Evolutionary conservation across 2,797 vertebrate genomes (phyloP), one percentile per base, ranked within the genome.

Genomic region (Microctenopoma stevenorrisi): DNA sequence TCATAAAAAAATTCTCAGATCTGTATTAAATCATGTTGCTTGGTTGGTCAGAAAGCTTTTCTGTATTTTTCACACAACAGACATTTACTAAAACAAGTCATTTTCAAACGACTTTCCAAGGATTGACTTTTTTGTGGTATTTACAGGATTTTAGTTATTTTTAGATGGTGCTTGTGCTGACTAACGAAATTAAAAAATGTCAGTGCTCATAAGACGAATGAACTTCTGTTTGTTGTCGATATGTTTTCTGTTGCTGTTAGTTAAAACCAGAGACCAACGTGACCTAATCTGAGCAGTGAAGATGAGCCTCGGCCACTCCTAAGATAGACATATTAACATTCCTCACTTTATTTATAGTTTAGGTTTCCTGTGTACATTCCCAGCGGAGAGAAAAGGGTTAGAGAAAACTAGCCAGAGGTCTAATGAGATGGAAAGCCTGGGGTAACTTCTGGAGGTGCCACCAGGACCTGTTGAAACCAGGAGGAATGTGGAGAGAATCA

Each of bases 311-410:
- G 71, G 61, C 77, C 54, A 64, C 78, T 89, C 81, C 85, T 77
- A 63, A 72, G 71, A 76, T 76, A 65, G 86, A 85, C 72, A 67
- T 66, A 76, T 81, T 84, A 88, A 76, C 85, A 77, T 87, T 87
- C 77, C 78, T 44, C 15, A 11, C 72, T 81, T 72, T 90, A 87
- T 90, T 93, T 90, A 89, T 82, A 88, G 79, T 50, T 55, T 64
- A 70, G 74, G 65, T 83, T 92, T 93, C 90, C 91, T 92, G 89
- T 85, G 63, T 84, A 83, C 49, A 70, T 86, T 86, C 82, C 79
- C 68, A 47, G 64, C 51, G 54, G 61, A 79, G 64, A 78, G 57
- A 74, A 74, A 76, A 57, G 68, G 83, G 68, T 68, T 68, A 44
- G 22, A 16, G 30, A 69, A 64, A 81, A 60, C 13, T 46, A 59